A percentile compares a stretch with the other conserved stretches of the same genome.
These are phyloP conservation scores for Phortica magna DNA, from an alignment of 2,888 invertebrate species.

Conservation along the genomic window DNA sequence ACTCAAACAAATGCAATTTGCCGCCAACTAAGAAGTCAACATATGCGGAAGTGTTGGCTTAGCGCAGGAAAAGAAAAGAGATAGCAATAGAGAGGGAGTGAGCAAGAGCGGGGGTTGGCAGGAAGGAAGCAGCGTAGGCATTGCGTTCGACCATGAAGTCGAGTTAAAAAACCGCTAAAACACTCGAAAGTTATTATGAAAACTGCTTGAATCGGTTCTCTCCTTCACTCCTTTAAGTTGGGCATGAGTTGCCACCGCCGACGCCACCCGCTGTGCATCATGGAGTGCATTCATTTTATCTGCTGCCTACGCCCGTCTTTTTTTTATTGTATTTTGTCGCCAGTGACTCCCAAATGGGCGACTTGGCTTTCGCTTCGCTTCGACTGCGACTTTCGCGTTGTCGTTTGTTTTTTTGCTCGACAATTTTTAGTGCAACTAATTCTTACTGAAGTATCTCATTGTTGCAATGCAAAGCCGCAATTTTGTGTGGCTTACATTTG, in stretches of 20 bases:
- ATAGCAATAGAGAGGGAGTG: not conserved
- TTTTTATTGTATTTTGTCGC: not conserved
- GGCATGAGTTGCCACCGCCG: constrained; percentile 39
- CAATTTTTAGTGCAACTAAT: constrained; percentile 69
- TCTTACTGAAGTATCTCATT: constrained; percentile 73
- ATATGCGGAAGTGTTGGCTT: constrained; percentile 6
- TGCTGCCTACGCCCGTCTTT: not conserved
- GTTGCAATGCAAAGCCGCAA: constrained; percentile 70
- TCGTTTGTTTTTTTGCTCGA: not conserved
- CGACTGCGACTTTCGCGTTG: too few species aligned
- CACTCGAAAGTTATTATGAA: constrained; percentile 51
- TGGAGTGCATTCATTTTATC: not conserved
- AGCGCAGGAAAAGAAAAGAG: not conserved
- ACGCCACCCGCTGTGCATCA: not conserved
- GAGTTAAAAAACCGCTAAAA: constrained; percentile 50
- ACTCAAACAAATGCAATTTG: constrained; percentile 20
- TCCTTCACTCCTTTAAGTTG: constrained; percentile 32
- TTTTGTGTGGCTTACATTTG: constrained; percentile 61
- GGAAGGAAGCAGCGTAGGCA: not conserved
- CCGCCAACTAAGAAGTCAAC: constrained; percentile 25
- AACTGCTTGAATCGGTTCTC: constrained; percentile 20
- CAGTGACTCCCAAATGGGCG: not conserved
- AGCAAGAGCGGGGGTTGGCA: not conserved
- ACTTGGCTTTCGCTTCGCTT: not conserved
- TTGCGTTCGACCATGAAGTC: constrained; percentile 30